These are phyloP conservation scores for Melitaea athalia DNA, from an alignment of 2,888 invertebrate genomes.

Conservation along the genomic window DNA sequence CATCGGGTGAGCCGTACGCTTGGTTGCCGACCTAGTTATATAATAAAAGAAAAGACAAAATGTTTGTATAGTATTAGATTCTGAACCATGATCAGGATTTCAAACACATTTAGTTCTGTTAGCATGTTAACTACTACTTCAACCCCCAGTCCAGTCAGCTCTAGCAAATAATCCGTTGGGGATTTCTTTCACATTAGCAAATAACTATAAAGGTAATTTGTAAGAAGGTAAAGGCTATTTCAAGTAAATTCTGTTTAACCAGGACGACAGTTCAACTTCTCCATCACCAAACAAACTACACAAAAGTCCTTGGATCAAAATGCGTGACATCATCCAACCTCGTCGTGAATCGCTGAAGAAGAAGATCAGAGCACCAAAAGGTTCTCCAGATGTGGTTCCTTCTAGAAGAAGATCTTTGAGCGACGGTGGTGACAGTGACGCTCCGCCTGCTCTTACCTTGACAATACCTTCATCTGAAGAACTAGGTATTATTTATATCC, in stretches of 20 bases:
- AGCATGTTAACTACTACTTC: too few species aligned
- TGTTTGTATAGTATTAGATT: too few species aligned
- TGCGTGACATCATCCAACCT: slow-evolving; percentile 89
- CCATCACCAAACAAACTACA: slow-evolving; percentile 79
- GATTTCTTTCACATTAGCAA: neutral
- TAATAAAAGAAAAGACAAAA: too few species aligned
- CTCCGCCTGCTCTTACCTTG: slow-evolving; percentile 79
- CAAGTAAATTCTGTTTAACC: slow-evolving; percentile 6
- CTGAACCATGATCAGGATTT: too few species aligned
- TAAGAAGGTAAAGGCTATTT: neutral
- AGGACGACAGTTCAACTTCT: slow-evolving; percentile 79
- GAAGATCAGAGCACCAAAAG: slow-evolving; percentile 71
- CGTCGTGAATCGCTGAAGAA: slow-evolving; percentile 85
- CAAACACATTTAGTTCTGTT: too few species aligned
- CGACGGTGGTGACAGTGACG: slow-evolving; percentile 76
- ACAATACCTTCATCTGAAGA: slow-evolving; percentile 85
- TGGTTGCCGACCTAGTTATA: too few species aligned
- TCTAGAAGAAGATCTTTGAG: slow-evolving; percentile 70
- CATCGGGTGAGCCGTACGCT: too few species aligned
- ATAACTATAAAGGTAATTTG: neutral
- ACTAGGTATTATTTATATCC: slow-evolving; percentile 57
- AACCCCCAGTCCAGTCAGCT: too few species aligned
- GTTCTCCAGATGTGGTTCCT: slow-evolving; percentile 68
- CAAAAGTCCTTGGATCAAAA: slow-evolving; percentile 89
- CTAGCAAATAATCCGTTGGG: too few species aligned